These are phyloP conservation scores for Neoniphon sammara DNA, from an alignment of 2,797 vertebrate genomes.

Conservation along the genomic window DNA sequence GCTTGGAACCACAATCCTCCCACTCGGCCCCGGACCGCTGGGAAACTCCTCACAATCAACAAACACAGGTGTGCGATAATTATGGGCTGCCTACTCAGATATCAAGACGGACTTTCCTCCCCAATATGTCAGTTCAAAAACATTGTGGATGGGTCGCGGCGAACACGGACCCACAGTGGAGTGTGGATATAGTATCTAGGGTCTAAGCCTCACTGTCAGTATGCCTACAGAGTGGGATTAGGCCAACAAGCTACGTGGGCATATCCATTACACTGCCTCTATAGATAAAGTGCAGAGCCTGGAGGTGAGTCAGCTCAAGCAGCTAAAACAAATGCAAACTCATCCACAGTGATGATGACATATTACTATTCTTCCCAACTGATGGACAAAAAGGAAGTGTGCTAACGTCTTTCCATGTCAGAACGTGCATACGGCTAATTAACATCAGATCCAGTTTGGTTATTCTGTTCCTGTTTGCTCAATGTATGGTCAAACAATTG, in stretches of 20 bases:
- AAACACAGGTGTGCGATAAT: conserved; percentile 86
- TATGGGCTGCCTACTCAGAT: conserved; percentile 80
- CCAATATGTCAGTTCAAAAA: conserved; percentile 72
- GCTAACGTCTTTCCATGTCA: conserved; percentile 60
- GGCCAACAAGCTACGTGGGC: conserved; percentile 45
- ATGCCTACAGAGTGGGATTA: conserved; percentile 62
- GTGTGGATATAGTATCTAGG: conserved; percentile 57
- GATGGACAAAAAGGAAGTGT: conserved; percentile 68
- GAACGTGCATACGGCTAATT: conserved; percentile 65
- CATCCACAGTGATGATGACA: conserved; percentile 72
- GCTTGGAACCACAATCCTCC: conserved; percentile 80
- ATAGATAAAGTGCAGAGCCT: conserved; percentile 62
- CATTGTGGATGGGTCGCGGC: conserved; percentile 57
- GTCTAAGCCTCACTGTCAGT: conserved; percentile 62
- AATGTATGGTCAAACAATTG: conserved; percentile 41
- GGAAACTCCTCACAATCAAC: conserved; percentile 83
- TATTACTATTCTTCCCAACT: conserved; percentile 66
- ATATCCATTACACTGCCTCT: conserved; percentile 58
- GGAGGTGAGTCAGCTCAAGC: conserved; percentile 63
- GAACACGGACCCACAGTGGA: conserved; percentile 61
- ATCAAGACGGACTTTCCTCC: conserved; percentile 75
- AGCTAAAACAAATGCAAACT: conserved; percentile 70
- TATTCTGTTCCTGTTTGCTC: conserved; percentile 50
- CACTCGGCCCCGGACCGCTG: conserved; percentile 75
- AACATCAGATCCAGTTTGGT: conserved; percentile 67